A percentile compares a stretch with the other conserved stretches of the same genome.
Conservation (phyloP, 1,140 invertebrate species). For the Drosophila carrolli region DNA sequence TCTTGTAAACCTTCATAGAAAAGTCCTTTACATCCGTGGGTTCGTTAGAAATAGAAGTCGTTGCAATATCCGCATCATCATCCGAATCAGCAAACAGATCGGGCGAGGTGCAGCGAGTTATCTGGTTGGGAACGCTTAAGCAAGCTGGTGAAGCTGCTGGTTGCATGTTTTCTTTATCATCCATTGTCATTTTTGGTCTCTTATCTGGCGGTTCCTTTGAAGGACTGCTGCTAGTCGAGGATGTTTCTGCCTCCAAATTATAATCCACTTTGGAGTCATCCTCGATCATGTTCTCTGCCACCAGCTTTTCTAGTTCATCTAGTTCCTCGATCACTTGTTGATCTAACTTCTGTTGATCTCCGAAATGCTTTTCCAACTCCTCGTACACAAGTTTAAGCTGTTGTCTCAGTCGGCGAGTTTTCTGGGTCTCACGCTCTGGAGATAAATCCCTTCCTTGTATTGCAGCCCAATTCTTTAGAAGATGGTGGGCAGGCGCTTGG, state of each 20-base stretch:
- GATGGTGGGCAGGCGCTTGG: constrained; percentile 48
- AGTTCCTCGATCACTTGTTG: constrained; percentile 29
- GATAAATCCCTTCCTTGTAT: constrained; percentile 73
- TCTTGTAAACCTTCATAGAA: constrained; percentile 50
- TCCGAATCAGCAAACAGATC: constrained; percentile 80
- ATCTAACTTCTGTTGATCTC: constrained; percentile 3
- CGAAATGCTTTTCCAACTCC: constrained; percentile 54
- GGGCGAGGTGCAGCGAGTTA: constrained; percentile 60
- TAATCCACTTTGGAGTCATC: constrained; percentile 16
- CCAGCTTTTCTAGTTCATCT: constrained; percentile 54
- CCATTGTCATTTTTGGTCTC: constrained; percentile 12
- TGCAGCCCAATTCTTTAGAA: constrained; percentile 66
- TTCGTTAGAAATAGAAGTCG: background rate
- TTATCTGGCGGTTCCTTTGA: constrained; percentile 61
- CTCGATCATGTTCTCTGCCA: constrained; percentile 57
- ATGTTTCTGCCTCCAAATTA: background rate
- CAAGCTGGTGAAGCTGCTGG: background rate
- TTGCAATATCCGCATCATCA: constrained; percentile 30
- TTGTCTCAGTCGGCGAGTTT: background rate
- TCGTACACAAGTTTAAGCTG: constrained; percentile 47
- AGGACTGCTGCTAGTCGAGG: constrained; percentile 32
- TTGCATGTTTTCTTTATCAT: constrained; percentile 23
- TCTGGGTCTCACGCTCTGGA: constrained; percentile 26
- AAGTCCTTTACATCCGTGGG: constrained; percentile 27
- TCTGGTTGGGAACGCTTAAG: constrained; percentile 26